A percentile compares a stretch with the other conserved stretches of the same genome.
phyloP scores from a whole-genome alignment of 2,113 vertebrate genomes.

The Dipodomys stephensi region DNA sequence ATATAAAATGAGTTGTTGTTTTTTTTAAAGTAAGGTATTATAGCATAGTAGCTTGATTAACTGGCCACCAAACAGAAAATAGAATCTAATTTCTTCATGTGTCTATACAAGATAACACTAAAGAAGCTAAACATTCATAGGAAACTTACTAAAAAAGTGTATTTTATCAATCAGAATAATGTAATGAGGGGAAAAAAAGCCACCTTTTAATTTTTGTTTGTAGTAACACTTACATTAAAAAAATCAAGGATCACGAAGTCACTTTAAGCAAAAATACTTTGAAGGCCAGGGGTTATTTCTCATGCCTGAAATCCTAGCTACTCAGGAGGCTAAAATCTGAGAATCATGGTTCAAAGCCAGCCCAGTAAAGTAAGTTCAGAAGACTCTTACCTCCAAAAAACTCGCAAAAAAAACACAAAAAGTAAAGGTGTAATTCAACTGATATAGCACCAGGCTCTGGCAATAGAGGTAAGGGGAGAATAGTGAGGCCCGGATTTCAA shows the following conservation, averaged over 20 bases:
- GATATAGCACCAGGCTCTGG: too few relatives aligned
- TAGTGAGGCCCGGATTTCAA: too few relatives aligned
- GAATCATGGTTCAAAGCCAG: too few relatives aligned
- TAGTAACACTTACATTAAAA: not conserved
- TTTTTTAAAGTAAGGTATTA: not conserved
- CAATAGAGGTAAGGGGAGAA: too few relatives aligned
- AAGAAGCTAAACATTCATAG: not conserved
- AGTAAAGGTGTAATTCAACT: too few relatives aligned
- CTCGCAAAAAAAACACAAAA: too few relatives aligned
- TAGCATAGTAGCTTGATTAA: not conserved
- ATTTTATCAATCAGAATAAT: not conserved
- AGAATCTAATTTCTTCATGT: constrained; percentile 25
- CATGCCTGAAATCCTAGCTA: too few relatives aligned
- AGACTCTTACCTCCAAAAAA: too few relatives aligned
- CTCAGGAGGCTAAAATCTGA: too few relatives aligned
- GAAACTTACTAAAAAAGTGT: not conserved
- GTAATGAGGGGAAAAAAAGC: not conserved
- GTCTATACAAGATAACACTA: not conserved
- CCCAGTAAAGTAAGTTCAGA: too few relatives aligned
- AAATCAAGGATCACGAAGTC: constrained; percentile 1
- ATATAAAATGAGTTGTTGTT: too few relatives aligned
- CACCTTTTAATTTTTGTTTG: not conserved
- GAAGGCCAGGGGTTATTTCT: not conserved
- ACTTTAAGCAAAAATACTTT: constrained; percentile 35
- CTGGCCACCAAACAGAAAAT: not conserved